Percentiles rank a stretch among this genome's conserved stretches.
phyloP scores from a whole-genome alignment of 1,140 invertebrate genomes.

The Polyergus mexicanus region DNA sequence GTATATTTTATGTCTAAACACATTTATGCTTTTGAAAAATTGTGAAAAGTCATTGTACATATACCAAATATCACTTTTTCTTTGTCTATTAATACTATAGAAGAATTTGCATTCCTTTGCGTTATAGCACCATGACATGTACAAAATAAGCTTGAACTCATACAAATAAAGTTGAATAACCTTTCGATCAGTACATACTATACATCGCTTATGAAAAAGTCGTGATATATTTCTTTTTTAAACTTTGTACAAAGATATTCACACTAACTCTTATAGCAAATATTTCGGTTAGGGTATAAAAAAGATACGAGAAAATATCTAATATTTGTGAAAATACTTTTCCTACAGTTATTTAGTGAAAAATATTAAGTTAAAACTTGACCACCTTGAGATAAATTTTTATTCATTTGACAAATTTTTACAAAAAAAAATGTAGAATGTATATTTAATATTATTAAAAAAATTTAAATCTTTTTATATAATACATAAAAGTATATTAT shows the following conservation, averaged over 20 bases:
- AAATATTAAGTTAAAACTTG: conserved; percentile 7
- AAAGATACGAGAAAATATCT: neutral
- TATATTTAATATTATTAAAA: conserved; percentile 54
- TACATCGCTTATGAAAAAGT: conserved; percentile 30
- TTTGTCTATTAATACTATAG: conserved; percentile 55
- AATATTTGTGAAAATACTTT: conserved; percentile 2
- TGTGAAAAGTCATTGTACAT: conserved; percentile 73
- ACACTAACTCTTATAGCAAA: conserved; percentile 19
- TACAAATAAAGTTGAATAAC: conserved; percentile 69
- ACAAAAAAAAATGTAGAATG: conserved; percentile 36
- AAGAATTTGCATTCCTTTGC: conserved; percentile 68
- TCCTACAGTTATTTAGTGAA: conserved; percentile 39
- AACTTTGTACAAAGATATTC: conserved; percentile 16
- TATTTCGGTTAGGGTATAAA: conserved; percentile 1
- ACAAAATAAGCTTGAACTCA: conserved; percentile 79
- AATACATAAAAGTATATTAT: conserved; percentile 26
- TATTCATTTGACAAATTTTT: neutral
- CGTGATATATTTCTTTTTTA: conserved; percentile 30
- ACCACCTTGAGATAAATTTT: neutral
- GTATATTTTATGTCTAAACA: conserved; percentile 49
- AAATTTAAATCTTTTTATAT: conserved; percentile 32
- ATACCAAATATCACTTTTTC: conserved; percentile 83
- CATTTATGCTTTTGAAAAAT: conserved; percentile 49
- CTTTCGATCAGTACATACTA: conserved; percentile 43
- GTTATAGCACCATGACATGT: conserved; percentile 81